Base-by-base conservation (phyloP, 2,888 invertebrate species). In the Aspidiotus destructor region DNA sequence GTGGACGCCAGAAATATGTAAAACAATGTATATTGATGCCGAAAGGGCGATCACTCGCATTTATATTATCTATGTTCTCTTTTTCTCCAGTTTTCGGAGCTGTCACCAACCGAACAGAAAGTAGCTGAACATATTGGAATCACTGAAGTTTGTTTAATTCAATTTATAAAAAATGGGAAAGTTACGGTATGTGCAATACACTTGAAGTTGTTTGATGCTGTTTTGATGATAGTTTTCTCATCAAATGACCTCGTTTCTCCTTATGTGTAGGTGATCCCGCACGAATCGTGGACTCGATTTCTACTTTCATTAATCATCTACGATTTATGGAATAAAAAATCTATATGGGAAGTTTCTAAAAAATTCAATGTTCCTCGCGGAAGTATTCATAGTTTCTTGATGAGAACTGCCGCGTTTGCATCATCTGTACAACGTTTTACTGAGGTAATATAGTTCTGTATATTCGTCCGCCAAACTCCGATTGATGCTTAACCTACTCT, bases 271-370 rank as follows among this genome's bases (percentile, higher is more conserved):
- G 80, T 79, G 73, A 79, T 86, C 9, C 77, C 85, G 0, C 28
- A 28, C 28, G 28, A 28, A 28, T 28, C 28, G n/a, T 74, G 92
- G 70, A 82, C 85, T 73, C 83, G 94, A 62, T 89, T 96, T 78
- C 96, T 91, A 77, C 79, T 91, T 70, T 89, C 94, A 9, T 77
- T 97, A 71, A 89, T 96, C 80, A 78, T 97, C 71, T 83, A 87
- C 73, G 89, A 92, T 73, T 78, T 92, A 28, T 86, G 89, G 83
- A 83, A 84, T 71, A 84, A 86, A 71, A 76, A 81, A 73, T 82
- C 86, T 0, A 77, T 89, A 41, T 83, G 86, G 73, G 77, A 75
- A 28, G 85, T 92, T 13, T 72, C 73, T 28, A 70, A 77, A 28
- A 76, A 74, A 63, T 90, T 85, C 77, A 77, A 80, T 70, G 79